These are phyloP conservation scores for Eristalis tenax DNA, from an alignment of 2,888 invertebrate species.

Conservation along the genomic window DNA sequence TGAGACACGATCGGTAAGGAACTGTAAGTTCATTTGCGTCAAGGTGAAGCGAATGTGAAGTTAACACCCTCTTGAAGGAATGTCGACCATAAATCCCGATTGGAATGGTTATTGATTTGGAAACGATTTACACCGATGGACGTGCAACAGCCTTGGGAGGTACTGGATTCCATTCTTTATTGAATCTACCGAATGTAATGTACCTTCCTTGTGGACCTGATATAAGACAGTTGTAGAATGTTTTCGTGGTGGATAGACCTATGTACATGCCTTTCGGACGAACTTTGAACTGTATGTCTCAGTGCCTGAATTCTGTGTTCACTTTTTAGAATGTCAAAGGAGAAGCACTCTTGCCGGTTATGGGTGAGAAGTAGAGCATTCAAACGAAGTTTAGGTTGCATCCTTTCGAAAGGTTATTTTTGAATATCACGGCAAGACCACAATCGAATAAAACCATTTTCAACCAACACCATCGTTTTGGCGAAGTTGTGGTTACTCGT, in stretches of 20 bases:
- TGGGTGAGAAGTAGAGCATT: no score
- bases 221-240: neutral
- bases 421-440: no score
- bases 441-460: no score
- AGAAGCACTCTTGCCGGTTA: no score
- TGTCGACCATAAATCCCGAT: neutral
- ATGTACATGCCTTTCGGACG: no score
- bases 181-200: neutral
- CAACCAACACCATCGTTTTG: no score
- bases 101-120: neutral
- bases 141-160: neutral
- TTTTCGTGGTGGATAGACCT: neutral
- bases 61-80: neutral
- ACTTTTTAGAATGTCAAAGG: no score
- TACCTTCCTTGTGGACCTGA: neutral
- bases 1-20: conserved; percentile 11
- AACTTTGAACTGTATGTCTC: no score
- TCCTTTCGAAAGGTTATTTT: no score
- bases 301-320: no score
- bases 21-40: neutral
- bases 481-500: no score
- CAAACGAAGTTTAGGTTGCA: no score
- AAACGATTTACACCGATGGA: neutral
- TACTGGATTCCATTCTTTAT: neutral
- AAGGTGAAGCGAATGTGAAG: neutral